Evolutionary conservation across 2,113 vertebrate genomes (phyloP).

Genomic region (Alligator mississippiensis): DNA sequence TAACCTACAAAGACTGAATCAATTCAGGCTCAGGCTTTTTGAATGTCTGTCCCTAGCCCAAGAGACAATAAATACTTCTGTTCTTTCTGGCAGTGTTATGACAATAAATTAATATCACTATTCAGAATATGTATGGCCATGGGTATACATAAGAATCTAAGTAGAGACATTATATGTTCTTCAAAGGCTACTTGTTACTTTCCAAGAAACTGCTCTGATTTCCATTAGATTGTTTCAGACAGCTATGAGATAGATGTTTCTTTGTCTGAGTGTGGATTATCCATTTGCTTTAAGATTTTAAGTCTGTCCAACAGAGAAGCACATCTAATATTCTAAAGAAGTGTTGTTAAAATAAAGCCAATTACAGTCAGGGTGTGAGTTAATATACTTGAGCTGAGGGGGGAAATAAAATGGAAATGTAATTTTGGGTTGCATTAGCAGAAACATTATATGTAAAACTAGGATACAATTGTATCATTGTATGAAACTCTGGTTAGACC

Average conservation of each 20-base stretch:
- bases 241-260: neutral
- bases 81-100: neutral
- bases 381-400: neutral
- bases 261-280: neutral
- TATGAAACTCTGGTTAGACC: too few relatives aligned
- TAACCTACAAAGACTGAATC: too few relatives aligned
- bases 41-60: neutral
- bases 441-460: too few relatives aligned
- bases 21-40: too few relatives aligned
- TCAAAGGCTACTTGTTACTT: neutral
- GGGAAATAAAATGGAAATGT: neutral
- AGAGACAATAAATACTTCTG: neutral
- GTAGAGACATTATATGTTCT: neutral
- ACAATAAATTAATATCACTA: fast-evolving
- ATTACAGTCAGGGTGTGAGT: neutral
- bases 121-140: neutral
- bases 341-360: neutral
- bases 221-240: neutral
- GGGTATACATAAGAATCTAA: neutral
- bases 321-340: neutral
- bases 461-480: too few relatives aligned
- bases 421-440: too few relatives aligned
- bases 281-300: neutral
- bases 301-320: neutral
- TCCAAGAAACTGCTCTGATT: neutral